phyloP scores from a whole-genome alignment of 2,797 vertebrate genomes.

The Microctenopoma stevenorrisi region DNA sequence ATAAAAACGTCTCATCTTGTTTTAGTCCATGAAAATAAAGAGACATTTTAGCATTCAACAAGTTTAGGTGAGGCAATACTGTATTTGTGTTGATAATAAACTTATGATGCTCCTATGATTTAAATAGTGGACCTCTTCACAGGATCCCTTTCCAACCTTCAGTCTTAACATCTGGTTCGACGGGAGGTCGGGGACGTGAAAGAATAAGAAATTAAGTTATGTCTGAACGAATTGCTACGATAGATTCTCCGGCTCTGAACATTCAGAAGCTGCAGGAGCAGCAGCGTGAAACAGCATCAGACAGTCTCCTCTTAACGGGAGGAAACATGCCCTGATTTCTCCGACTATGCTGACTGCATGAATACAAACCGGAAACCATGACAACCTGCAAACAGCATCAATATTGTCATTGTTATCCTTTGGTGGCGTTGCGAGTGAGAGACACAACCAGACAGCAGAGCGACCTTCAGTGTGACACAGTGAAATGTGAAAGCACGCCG shows the following conservation, averaged over 20 bases:
- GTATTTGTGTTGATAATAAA: too few species aligned
- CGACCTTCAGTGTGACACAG: constrained; percentile 58
- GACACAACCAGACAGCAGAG: constrained; percentile 29
- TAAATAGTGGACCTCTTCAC: constrained; percentile 10
- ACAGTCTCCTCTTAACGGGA: constrained; percentile 38
- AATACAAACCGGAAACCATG: constrained; percentile 33
- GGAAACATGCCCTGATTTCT: constrained; percentile 50
- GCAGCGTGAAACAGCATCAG: constrained; percentile 48
- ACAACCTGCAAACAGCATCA: constrained; percentile 44
- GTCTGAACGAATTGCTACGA: constrained; percentile 19
- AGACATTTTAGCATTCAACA: too few species aligned
- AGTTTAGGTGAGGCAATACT: too few species aligned
- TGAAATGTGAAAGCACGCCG: constrained; percentile 6
- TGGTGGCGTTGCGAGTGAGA: constrained; percentile 34
- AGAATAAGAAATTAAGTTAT: constrained; percentile 21
- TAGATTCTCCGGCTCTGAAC: constrained; percentile 40
- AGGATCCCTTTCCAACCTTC: constrained; percentile 9
- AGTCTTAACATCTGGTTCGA: constrained; percentile 28
- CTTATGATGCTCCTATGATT: background rate
- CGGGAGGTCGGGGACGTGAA: constrained; percentile 26
- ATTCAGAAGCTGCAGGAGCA: constrained; percentile 29
- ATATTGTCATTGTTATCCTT: constrained; percentile 52
- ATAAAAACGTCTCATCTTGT: too few species aligned
- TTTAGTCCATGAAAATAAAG: too few species aligned
- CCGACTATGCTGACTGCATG: constrained; percentile 32